Evolutionary conservation across 2,888 invertebrate species (phyloP), one percentile per base, ranked within the genome.

Genomic region (Amblyjoppa fuscipennis): DNA sequence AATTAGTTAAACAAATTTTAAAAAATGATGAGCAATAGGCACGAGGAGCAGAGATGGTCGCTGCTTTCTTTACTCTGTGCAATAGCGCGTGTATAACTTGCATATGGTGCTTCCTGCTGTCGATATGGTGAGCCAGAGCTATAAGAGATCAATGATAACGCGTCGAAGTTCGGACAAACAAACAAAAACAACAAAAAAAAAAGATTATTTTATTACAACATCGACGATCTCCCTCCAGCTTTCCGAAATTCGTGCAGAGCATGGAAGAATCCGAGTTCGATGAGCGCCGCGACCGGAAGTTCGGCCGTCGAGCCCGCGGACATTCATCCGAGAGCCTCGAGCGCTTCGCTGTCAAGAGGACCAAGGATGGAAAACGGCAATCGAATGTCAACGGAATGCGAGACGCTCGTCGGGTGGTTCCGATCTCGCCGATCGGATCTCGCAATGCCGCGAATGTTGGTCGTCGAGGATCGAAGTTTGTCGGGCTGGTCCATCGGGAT

Each of bases 51-150:
- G 80, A 85, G 28, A 92, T 92, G 91, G 88, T 92, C 66, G 91
- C 88, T 28, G 90, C 88, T 16, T 89, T 88, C 31, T 80, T 91
- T 31, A 79, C 90, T 2, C 77, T 90, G 56, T 92, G 90, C 87
- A 91, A 92, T 71, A 90, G 84, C 76, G 86, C 87, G 77, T 92
- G 90, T 73, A 87, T 91, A 87, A 85, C 90, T 53, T 91, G 90
- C 88, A 86, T 92, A 11, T 92, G 92, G 92, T 89, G 89, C 80
- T 84, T 89, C 34, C 56, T 92, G 31, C 85, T 92, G 25, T 90
- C 92, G 73, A 76, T 88, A 75, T 92, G 91, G 92, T 92, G 88
- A 80, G 86, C 20, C 20, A 20, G 20, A 20, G 20, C 20, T 20
- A 20, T 20, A 20, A 20, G 20, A 20, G 20, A 20, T 20, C 20